Evolutionary conservation across 1,140 invertebrate species (phyloP).

Genomic region (honey bee (Apis mellifera)): DNA sequence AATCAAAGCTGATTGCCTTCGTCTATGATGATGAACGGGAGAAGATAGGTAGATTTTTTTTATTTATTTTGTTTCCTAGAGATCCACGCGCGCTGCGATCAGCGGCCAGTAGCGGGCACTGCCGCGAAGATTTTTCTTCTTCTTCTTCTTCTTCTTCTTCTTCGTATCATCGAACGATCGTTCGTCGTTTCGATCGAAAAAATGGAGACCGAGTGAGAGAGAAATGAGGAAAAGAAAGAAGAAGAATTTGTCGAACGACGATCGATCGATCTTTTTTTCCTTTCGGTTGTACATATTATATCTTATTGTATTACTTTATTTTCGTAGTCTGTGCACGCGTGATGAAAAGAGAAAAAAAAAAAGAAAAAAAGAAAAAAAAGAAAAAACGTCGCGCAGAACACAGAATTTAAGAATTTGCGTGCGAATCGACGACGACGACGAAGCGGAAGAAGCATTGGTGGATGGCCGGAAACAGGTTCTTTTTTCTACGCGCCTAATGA

Average conservation of each 20-base stretch:
- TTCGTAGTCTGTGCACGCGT: constrained; percentile 43
- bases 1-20: constrained; percentile 70
- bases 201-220: not conserved
- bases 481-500: constrained; percentile 69
- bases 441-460: not conserved
- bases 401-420: constrained; percentile 22
- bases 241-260: not conserved
- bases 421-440: not conserved
- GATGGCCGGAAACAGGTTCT: constrained; percentile 10
- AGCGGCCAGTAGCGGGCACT: constrained; percentile 76
- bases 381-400: constrained; percentile 1
- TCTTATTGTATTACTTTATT: constrained; percentile 56
- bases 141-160: constrained; percentile 61
- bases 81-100: constrained; percentile 54
- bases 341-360: not conserved
- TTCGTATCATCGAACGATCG: constrained; percentile 26
- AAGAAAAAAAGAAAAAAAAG: too few species aligned
- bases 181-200: not conserved
- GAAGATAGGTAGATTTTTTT: constrained; percentile 78
- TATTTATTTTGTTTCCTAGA: constrained; percentile 80
- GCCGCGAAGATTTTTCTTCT: constrained; percentile 62
- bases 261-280: constrained; percentile 47
- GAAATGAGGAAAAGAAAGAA: too few species aligned
- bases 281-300: constrained; percentile 66
- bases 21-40: constrained; percentile 64